Conservation (phyloP, 1,140 invertebrate species). For the Caerostris extrusa region DNA sequence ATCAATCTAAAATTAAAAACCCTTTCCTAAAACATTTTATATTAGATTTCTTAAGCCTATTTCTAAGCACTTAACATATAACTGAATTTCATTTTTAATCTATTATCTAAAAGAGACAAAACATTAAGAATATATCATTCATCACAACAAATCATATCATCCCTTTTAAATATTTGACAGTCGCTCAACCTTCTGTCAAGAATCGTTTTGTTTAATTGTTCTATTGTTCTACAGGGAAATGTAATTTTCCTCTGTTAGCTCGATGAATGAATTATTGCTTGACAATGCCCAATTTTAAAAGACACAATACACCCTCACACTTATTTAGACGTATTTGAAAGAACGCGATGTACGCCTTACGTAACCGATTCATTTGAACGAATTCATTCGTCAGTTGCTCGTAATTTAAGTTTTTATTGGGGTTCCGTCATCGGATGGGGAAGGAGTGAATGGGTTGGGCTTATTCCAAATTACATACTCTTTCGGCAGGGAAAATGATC, state of each 20-base stretch:
- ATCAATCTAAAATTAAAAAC: too few relatives aligned
- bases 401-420: conserved; percentile 53
- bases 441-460: conserved; percentile 19
- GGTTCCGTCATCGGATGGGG: conserved; percentile 30
- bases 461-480: conserved; percentile 49
- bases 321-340: conserved; percentile 25
- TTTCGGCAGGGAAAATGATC: conserved; percentile 35
- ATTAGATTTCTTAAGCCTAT: too few relatives aligned
- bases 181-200: too few relatives aligned
- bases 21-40: too few relatives aligned
- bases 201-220: background rate
- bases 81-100: too few relatives aligned
- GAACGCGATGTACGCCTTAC: background rate
- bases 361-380: conserved; percentile 44
- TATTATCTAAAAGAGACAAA: too few relatives aligned
- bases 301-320: conserved; percentile 4
- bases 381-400: conserved; percentile 39
- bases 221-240: background rate
- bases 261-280: background rate
- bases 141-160: too few relatives aligned
- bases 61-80: too few relatives aligned
- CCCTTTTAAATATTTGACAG: too few relatives aligned
- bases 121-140: too few relatives aligned
- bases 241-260: background rate
- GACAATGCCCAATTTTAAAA: background rate